Evolutionary conservation across 2,888 invertebrate genomes (phyloP), one percentile per base, ranked within the genome.

Genomic region (Himalopsyche anomala): DNA sequence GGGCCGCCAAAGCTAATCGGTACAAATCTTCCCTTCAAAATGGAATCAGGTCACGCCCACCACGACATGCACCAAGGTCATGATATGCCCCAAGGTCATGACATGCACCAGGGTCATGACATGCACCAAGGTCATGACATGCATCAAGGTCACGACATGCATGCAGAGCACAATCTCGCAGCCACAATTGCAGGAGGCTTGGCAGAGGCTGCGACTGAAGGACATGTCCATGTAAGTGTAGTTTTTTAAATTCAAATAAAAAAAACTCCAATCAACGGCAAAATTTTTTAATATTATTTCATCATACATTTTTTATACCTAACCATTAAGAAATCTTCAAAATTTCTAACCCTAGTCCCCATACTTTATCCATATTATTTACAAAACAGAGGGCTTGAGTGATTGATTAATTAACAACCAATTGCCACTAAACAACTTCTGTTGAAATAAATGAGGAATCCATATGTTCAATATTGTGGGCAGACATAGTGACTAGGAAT

Each of bases 71-170:
- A 74, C 80, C 19, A 84, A 38, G 85, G 69, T 15, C 84, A 82
- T n/a, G 82, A 56, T 15, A 62, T 81, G 83, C 87, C 84, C 36
- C 40, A 82, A 9, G 85, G 74, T 28, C 84, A 82, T 11, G 82
- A 56, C 15, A 62, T 81, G 83, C 87, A 86, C 42, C 40, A 82
- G 2, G 87, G 87, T 17, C 88, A 88, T 45, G 86, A 88, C 15
- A 82, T 83, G 84, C 86, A 84, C 17, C 55, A 69, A 15, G 86
- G 84, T 11, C 88, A 87, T 42, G 84, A 87, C 80, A 85, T 85
- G 86, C 84, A 82, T 17, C 79, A 80, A 4, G 84, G 80, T 8
- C 82, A 84, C 17, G 81, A 87, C 80, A 81, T 86, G 87, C 85
- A 85, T 45, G 69, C 79, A 5, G 86, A 74, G 5, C 88, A 87